Evolutionary conservation across 1,140 invertebrate species (phyloP), one percentile per base, ranked within the genome.

Genomic region (Scylla paramamosain): DNA sequence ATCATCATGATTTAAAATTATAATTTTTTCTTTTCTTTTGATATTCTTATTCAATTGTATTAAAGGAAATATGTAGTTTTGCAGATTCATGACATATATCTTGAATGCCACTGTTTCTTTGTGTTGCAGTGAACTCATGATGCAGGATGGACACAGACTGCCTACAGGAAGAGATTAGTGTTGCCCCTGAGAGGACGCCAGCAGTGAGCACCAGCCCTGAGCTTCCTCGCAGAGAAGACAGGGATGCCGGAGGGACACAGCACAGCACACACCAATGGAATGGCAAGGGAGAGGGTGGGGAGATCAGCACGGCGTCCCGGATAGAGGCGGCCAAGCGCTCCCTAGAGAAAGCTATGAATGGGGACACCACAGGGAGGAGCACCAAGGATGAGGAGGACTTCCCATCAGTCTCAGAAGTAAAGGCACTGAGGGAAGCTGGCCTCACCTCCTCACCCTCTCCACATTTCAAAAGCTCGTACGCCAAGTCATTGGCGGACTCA

Each of bases 391-490:
- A 92, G 14, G 94, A 83, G n/a, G 91, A 95, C 7, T 93, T 95
- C 92, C 52, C 84, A 95, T 31, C 46, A 31, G 83, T 82, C 39
- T 88, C 94, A 16, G 94, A 92, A 46, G 48, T 95, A 32, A 92
- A 84, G 2, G 88, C 87, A 48, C 32, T 95, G 28, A 95, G 87
- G 82, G 91, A 93, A 59, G 6, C 91, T n/a, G 29, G 45, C 46
- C 29, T 39, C 39, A 92, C 94, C 28, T 92, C 94, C 6, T 95
- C 94, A 45, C 94, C 94, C 12, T 89, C 90, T 20, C 25, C n/a
- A 67, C 92, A 83, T 86, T 95, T 95, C 32, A 95, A 95, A 87
- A 95, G 94, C 59, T 95, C 94, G 7, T 95, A 95, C 88, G 94
- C 94, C 4, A 95, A 95, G 88, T 95, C 94, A 6, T 31, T 95